Evolutionary conservation across 2,797 vertebrate species (phyloP).

Genomic region (Phrynocephalus vlangalii): DNA sequence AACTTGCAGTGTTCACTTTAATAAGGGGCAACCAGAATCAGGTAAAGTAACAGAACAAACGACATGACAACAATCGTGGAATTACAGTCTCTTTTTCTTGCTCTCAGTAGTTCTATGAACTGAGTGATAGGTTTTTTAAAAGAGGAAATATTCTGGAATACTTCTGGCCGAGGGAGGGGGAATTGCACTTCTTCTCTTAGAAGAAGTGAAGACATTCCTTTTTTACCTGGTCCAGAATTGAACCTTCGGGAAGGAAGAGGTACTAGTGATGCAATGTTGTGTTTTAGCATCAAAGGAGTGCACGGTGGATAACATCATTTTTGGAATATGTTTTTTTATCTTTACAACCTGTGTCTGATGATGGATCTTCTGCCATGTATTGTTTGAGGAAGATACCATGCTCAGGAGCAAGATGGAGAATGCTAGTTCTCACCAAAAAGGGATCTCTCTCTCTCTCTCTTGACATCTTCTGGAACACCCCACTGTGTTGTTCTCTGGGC

Average conservation of each 20-base stretch:
- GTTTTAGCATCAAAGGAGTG: neutral
- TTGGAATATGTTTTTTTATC: neutral
- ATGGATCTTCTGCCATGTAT: conserved; percentile 3
- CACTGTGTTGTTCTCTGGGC: neutral
- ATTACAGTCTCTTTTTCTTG: conserved; percentile 19
- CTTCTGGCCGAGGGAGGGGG: conserved; percentile 18
- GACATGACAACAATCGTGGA: conserved; percentile 52
- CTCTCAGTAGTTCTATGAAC: conserved; percentile 39
- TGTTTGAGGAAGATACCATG: conserved; percentile 30
- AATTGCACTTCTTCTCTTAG: neutral
- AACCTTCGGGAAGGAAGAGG: neutral
- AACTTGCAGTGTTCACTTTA: conserved; percentile 63
- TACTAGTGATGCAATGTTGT: neutral
- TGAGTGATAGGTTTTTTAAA: neutral
- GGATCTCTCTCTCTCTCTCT: neutral
- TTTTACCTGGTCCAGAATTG: neutral
- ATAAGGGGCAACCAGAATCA: conserved; percentile 51
- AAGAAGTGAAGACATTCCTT: neutral
- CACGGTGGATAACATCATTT: neutral
- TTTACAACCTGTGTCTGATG: neutral
- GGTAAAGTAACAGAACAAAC: conserved; percentile 36
- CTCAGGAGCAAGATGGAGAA: conserved; percentile 48
- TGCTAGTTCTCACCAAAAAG: conserved; percentile 40
- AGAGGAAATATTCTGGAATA: conserved; percentile 36
- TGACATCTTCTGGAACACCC: conserved; percentile 48